These are phyloP conservation scores for Diarsia rubi DNA, from an alignment of 2,888 invertebrate genomes.

Conservation along the genomic window DNA sequence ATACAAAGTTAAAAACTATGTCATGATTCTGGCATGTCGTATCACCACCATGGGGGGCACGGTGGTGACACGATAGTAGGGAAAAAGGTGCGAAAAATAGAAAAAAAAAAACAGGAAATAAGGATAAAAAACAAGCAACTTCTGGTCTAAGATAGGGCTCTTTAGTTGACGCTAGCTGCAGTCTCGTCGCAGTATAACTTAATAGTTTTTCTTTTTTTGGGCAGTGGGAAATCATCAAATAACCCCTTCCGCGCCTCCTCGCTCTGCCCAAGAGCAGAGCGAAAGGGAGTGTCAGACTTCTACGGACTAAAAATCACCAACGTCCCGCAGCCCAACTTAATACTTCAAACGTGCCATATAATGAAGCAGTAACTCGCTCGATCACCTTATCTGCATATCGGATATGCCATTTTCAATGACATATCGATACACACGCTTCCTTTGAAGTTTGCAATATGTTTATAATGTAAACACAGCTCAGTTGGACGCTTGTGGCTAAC, in stretches of 20 bases:
- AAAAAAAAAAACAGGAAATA: too few species aligned
- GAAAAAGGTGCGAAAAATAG: background rate
- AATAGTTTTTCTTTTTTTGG: too few species aligned
- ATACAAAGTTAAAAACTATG: slow-evolving; percentile 17
- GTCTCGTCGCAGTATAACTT: background rate
- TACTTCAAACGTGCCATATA: slow-evolving; percentile 18
- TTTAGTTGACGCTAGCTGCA: background rate
- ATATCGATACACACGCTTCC: slow-evolving; percentile 51
- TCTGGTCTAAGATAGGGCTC: background rate
- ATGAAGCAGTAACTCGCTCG: slow-evolving; percentile 29
- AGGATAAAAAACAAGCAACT: background rate
- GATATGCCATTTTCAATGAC: slow-evolving; percentile 52
- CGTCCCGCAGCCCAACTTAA: too few species aligned
- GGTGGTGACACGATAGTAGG: background rate
- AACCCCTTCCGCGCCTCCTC: too few species aligned
- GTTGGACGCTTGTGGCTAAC: slow-evolving; percentile 42
- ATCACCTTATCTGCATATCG: slow-evolving; percentile 48
- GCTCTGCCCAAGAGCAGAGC: too few species aligned
- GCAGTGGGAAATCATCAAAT: too few species aligned
- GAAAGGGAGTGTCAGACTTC: too few species aligned
- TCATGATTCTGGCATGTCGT: background rate
- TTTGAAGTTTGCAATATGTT: slow-evolving; percentile 70
- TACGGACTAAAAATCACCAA: too few species aligned
- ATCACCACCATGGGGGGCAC: too few species aligned
- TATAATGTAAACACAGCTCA: slow-evolving; percentile 61